Base-by-base conservation (phyloP, 2,888 invertebrate species). In the Agriopis leucophaearia region DNA sequence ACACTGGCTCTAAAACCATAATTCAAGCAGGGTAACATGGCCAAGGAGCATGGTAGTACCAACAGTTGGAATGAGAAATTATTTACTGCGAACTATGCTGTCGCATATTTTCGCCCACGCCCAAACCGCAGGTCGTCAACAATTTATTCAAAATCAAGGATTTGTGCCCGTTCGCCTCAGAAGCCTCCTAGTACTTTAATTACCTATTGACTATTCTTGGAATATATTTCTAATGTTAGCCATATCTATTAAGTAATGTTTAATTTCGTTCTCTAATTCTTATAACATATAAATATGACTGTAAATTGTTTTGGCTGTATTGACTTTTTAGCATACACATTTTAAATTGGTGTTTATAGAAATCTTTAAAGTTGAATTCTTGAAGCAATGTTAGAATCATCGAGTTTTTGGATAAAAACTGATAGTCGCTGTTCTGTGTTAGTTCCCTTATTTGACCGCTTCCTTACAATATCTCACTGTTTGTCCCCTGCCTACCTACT, bases 91-190 rank as follows among this genome's bases (percentile, higher is more conserved):
- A 69, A 67, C 58, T 58, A 76, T 80, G 78, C 77, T 85, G 85
- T 84, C 84, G 84, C 86, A 86, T 88, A 86, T 83, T 88, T 74
- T 87, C 89, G 86, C 92, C 92, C 88, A 91, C 92, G 82, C 86
- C 86, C 77, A 81, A 86, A 86, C 78, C 78, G 80, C 84, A 80
- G 78, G 79, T 83, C 84, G 83, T 82, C 84, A 82, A 86, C 88
- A 86, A 89, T 87, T 89, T 88, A 89, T 90, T 86, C 87, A 85
- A 88, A 91, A 90, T 86, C 88, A 89, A 90, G 88, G 87, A 91
- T 89, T 85, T 86, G 86, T 83, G 81, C 81, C 81, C 82, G 82
- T 83, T 83, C 78, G 79, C 80, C 77, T 80, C 73, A 69, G 74
- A 64, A 64, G 58, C 60, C 50, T 62, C 66, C 74, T 73, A 71